Base-by-base conservation (phyloP, 2,888 invertebrate species). In the Amphiduros pacificus region DNA sequence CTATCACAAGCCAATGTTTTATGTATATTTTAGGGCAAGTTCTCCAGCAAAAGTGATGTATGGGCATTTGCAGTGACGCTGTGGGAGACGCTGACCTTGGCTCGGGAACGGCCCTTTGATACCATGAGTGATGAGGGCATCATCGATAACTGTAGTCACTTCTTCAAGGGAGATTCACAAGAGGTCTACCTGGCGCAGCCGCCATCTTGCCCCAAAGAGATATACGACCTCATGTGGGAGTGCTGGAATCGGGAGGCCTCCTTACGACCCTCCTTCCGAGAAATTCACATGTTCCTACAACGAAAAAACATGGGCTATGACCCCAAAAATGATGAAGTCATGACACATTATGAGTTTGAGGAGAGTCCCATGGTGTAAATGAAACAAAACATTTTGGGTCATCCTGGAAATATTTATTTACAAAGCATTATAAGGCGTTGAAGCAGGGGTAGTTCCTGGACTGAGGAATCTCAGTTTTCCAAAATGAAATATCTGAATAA, bases 11-110 rank as follows among this genome's bases (percentile, higher is more conserved):
- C n/a, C n/a, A 36, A 36, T 36, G 9, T 11, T 36, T 36, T 11
- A 14, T 61, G 40, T 61, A 22, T 56, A 49, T 80, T 85, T 48
- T 83, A 94, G 93, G 91, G 89, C 55, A 90, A 90, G 83, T 93
- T 93, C 82, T 91, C 90, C 44, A 88, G 89, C 55, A 91, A 91
- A 82, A 91, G 91, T 76, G 94, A 94, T 81, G 92, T 92, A 1
- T 94, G 93, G 93, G 88, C 93, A n/a, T 94, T 92, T 82, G 93
- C 90, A 0, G 91, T 94, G 26, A 91, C 92, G 0, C 84, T 94
- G 53, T 91, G 93, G 89, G 94, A 94, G 83, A 89, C 94, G 63
- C 86, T 92, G 74, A 89, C 89, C 14, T 85, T 90, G 58, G 91
- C 91, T 70, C 85, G 91, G 55, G 87, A 90, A 55, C 87, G 88